These are phyloP conservation scores for Lasioglossum villosulum DNA, from an alignment of 2,888 invertebrate genomes.

Conservation along the genomic window DNA sequence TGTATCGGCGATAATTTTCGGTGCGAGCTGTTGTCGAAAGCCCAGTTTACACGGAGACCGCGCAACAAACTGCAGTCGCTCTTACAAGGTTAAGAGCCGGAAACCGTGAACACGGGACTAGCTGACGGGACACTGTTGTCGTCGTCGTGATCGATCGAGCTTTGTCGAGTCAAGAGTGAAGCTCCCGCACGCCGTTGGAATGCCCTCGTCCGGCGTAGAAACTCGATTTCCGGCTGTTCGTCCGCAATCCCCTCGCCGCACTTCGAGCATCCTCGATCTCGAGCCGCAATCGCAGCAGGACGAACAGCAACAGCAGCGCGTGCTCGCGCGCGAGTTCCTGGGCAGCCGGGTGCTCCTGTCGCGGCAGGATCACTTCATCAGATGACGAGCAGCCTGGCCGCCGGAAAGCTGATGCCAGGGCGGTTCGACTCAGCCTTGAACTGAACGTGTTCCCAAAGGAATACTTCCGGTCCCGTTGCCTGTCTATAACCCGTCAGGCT, in stretches of 20 bases:
- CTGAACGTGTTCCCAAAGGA: constrained; percentile 36
- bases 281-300: constrained; percentile 32
- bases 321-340: constrained; percentile 52
- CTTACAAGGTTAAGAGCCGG: not conserved
- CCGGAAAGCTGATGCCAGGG: constrained; percentile 79
- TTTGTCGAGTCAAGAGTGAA: constrained; percentile 51
- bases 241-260: constrained; percentile 51
- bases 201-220: constrained; percentile 68
- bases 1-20: constrained; percentile 35
- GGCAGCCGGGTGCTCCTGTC: constrained; percentile 66
- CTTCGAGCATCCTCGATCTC: constrained; percentile 36
- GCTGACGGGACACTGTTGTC: not conserved
- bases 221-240: constrained; percentile 51
- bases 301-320: constrained; percentile 28
- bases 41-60: not conserved
- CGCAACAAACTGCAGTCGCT: not conserved
- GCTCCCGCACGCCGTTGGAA: constrained; percentile 70
- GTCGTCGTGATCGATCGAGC: constrained; percentile 24
- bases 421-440: constrained; percentile 71
- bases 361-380: constrained; percentile 76
- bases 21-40: not conserved
- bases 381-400: constrained; percentile 81
- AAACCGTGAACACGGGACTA: not conserved
- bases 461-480: not conserved
- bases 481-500: not conserved